These are phyloP conservation scores for Oligia latruncula DNA, from an alignment of 2,888 invertebrate species.

Conservation along the genomic window DNA sequence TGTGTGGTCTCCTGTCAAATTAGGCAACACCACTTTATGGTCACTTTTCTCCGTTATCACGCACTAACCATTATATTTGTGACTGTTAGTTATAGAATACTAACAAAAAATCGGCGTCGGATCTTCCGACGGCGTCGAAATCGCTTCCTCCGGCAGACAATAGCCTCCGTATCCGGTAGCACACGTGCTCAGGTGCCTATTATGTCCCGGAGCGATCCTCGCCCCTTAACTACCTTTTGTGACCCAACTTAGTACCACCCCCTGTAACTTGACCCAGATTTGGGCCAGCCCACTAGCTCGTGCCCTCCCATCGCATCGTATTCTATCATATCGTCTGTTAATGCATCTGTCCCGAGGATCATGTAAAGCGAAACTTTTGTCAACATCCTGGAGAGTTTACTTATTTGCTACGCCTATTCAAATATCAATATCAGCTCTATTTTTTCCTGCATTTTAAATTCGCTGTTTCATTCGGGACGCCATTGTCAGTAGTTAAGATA, in stretches of 20 bases:
- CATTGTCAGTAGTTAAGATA: slow-evolving; percentile 12
- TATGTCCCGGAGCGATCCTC: slow-evolving; percentile 80
- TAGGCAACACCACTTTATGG: slow-evolving; percentile 43
- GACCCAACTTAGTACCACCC: slow-evolving; percentile 78
- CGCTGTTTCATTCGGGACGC: slow-evolving; percentile 33
- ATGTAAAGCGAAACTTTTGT: slow-evolving; percentile 71
- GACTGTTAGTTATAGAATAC: slow-evolving; percentile 68
- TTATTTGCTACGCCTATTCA: slow-evolving; percentile 60
- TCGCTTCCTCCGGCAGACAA: slow-evolving; percentile 89
- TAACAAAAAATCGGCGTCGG: slow-evolving; percentile 82
- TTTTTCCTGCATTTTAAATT: slow-evolving; percentile 28
- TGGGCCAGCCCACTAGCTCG: slow-evolving; percentile 81
- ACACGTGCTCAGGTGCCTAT: slow-evolving; percentile 90
- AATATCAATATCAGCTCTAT: slow-evolving; percentile 50
- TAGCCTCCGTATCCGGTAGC: slow-evolving; percentile 87
- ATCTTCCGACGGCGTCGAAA: slow-evolving; percentile 86
- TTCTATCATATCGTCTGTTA: slow-evolving; percentile 65
- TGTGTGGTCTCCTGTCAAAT: slow-evolving; percentile 61
- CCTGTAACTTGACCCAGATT: slow-evolving; percentile 88
- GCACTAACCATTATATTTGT: slow-evolving; percentile 68
- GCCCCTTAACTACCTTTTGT: slow-evolving; percentile 78
- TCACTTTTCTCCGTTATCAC: slow-evolving; percentile 67
- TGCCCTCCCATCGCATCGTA: slow-evolving; percentile 85
- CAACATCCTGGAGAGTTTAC: slow-evolving; percentile 72
- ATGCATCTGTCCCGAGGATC: slow-evolving; percentile 79